Evolutionary conservation across 1,140 invertebrate genomes (phyloP).

Genomic region (Caenorhabditis latens): DNA sequence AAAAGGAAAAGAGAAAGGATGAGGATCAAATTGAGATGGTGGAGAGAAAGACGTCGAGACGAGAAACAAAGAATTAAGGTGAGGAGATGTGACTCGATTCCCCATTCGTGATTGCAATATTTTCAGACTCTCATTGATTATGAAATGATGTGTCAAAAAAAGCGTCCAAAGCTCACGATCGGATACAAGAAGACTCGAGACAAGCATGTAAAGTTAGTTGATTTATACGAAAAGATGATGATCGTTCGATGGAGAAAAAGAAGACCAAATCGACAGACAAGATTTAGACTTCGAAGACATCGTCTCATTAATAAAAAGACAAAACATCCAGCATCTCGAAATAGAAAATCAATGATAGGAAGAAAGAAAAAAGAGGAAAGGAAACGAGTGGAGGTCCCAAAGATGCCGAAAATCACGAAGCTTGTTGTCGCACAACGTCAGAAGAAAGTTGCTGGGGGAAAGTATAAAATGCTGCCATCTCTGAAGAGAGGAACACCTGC

Average conservation of each 20-base stretch:
- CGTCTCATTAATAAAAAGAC: slow-evolving; percentile 33
- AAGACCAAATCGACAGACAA: not conserved
- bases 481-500: not conserved
- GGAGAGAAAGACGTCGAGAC: not conserved
- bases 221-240: not conserved
- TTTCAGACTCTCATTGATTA: not conserved
- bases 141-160: not conserved
- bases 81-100: not conserved
- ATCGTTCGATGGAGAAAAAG: slow-evolving; percentile 1
- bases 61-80: slow-evolving; percentile 18
- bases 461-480: not conserved
- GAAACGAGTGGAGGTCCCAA: not conserved
- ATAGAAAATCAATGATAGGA: not conserved
- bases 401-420: not conserved
- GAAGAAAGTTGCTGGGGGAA: not conserved
- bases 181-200: not conserved
- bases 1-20: not conserved
- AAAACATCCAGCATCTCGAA: slow-evolving; percentile 22
- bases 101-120: not conserved
- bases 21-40: slow-evolving; percentile 1
- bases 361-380: not conserved
- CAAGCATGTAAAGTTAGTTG: not conserved
- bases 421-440: not conserved
- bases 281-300: slow-evolving; percentile 22
- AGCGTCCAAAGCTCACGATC: not conserved